A percentile compares a stretch with the other conserved stretches of the same genome.
These are phyloP conservation scores for Lamellibrachia luymesi DNA, from an alignment of 1,140 invertebrate genomes.

Conservation along the genomic window DNA sequence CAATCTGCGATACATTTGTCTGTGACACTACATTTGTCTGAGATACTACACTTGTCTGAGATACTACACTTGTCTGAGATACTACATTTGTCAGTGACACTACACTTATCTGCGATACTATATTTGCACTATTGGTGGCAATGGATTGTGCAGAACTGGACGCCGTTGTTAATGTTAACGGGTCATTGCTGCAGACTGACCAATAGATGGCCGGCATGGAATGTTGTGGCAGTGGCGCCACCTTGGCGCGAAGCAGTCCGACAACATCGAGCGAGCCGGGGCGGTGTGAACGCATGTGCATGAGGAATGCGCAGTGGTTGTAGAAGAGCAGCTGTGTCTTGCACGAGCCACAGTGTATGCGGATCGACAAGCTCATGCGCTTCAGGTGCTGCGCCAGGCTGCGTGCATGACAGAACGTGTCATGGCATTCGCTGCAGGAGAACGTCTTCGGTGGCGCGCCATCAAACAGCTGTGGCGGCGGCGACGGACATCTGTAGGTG, in stretches of 20 bases:
- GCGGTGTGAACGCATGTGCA: not conserved
- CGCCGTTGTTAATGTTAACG: no score
- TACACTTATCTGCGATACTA: not conserved
- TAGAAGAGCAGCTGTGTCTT: slow-evolving; percentile 10
- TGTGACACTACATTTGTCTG: not conserved
- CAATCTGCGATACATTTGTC: no score
- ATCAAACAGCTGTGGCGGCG: not conserved
- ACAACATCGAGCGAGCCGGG: not conserved
- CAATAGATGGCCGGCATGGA: not conserved
- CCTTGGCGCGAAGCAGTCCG: not conserved
- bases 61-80: not conserved
- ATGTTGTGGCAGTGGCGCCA: not conserved
- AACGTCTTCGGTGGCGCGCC: not conserved
- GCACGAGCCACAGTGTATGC: not conserved
- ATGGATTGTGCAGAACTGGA: not conserved
- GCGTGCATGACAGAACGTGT: not conserved
- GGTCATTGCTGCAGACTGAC: not conserved
- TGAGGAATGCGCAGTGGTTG: not conserved
- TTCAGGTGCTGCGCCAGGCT: not conserved
- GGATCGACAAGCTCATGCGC: not conserved
- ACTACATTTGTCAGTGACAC: not conserved
- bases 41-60: not conserved
- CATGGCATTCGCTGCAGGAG: not conserved
- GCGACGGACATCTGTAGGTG: not conserved
- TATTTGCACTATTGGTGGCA: not conserved